Evolutionary conservation across 2,888 invertebrate genomes (phyloP).

Genomic region (Drosophila longiperda): DNA sequence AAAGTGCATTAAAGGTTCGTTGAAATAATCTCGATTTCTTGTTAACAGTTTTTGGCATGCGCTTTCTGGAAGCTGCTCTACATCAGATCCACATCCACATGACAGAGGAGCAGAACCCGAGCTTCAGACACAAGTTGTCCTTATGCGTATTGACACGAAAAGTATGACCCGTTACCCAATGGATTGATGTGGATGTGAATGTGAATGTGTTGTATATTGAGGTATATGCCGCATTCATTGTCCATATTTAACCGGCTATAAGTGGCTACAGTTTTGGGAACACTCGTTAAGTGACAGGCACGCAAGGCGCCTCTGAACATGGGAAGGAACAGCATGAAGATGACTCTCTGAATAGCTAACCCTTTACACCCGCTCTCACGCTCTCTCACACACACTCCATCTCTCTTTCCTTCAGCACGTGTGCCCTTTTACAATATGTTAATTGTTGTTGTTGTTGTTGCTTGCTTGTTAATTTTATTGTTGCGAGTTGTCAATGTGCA

Average conservation of each 20-base stretch:
- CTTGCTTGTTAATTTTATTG: constrained; percentile 14
- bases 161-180: constrained; percentile 63
- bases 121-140: constrained; percentile 48
- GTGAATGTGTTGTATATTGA: constrained; percentile 30
- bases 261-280: constrained; percentile 55
- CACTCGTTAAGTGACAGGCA: constrained; percentile 77
- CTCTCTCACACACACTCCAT: not conserved
- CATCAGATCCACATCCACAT: constrained; percentile 28
- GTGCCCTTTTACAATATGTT: constrained; percentile 24
- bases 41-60: constrained; percentile 52
- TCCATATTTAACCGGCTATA: constrained; percentile 63
- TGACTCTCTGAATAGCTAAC: constrained; percentile 29
- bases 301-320: constrained; percentile 71
- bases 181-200: constrained; percentile 30
- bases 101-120: constrained; percentile 14
- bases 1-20: constrained; percentile 44
- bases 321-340: constrained; percentile 18
- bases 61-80: constrained; percentile 72
- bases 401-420: constrained; percentile 57
- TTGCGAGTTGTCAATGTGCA: constrained; percentile 57
- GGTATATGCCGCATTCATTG: constrained; percentile 61
- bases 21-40: not conserved
- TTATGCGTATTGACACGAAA: constrained; percentile 79
- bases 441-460: constrained; percentile 13
- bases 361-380: constrained; percentile 11